Evolutionary conservation across 2,797 vertebrate species (phyloP).

Genomic region (Balearica regulorum): DNA sequence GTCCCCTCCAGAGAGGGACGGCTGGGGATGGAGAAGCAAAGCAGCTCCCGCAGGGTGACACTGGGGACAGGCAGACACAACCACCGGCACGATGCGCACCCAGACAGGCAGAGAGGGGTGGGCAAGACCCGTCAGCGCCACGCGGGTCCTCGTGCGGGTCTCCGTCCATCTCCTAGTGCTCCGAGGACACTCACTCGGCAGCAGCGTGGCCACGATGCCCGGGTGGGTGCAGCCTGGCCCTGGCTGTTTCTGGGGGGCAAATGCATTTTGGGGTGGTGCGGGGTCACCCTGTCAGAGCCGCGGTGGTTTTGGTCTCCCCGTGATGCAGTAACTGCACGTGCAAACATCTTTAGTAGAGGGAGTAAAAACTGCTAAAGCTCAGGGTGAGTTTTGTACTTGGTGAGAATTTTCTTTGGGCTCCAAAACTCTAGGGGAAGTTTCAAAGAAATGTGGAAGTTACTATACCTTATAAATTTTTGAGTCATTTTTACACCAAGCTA

Average conservation of each 20-base stretch:
- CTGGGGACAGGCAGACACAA: not conserved
- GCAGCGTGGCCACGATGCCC: not conserved
- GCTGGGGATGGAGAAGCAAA: not conserved
- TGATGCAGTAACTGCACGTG: rapidly evolving
- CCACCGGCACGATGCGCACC: rapidly evolving
- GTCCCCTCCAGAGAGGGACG: not conserved
- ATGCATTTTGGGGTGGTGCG: rapidly evolving
- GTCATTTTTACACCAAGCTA: not conserved
- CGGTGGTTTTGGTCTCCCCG: rapidly evolving
- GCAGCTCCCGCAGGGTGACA: rapidly evolving
- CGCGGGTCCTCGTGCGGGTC: rapidly evolving
- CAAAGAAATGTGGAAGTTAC: rapidly evolving
- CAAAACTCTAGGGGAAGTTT: not conserved
- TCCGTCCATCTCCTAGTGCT: not conserved
- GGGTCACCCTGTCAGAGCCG: not conserved
- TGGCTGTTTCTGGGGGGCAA: not conserved
- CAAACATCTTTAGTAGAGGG: not conserved
- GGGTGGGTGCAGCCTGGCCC: not conserved
- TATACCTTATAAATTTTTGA: not conserved
- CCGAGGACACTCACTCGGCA: rapidly evolving
- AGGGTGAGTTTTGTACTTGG: not conserved
- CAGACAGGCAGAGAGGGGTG: not conserved
- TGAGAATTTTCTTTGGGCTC: not conserved
- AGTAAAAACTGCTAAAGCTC: not conserved
- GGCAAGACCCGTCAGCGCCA: not conserved